A percentile compares a stretch with the other conserved stretches of the same genome.
phyloP scores from a whole-genome alignment of 2,888 invertebrate genomes.

The Chrysina gloriosa region DNA sequence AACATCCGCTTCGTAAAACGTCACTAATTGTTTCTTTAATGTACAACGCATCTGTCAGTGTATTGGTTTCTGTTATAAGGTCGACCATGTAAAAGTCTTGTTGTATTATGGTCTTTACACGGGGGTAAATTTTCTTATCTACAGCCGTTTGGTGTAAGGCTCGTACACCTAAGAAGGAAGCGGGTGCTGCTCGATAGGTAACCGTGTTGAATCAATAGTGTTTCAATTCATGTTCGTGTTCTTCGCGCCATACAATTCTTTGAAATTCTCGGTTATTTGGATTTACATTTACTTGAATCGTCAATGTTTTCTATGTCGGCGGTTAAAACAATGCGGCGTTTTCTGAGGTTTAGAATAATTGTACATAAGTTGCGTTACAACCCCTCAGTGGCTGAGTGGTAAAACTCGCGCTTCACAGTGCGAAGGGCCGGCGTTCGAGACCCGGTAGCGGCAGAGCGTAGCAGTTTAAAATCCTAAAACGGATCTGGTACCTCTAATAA shows the following conservation, averaged over 20 bases:
- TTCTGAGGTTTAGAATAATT: not conserved
- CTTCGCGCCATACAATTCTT: not conserved
- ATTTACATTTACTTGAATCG: not conserved
- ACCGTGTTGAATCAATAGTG: not conserved
- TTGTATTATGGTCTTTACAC: not conserved
- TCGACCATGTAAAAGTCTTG: not conserved
- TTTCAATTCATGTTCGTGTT: not conserved
- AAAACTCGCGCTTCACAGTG: no score
- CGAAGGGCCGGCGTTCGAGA: no score
- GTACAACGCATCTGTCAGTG: not conserved
- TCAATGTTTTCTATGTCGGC: not conserved
- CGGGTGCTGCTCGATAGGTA: no score
- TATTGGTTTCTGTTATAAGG: not conserved
- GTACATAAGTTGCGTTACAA: no score
- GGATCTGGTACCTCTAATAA: no score
- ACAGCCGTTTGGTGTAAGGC: not conserved
- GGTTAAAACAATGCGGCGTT: not conserved
- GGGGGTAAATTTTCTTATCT: not conserved
- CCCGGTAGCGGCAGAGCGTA: no score
- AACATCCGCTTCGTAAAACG: not conserved
- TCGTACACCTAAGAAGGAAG: not conserved
- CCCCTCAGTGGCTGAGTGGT: no score
- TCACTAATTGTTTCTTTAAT: not conserved
- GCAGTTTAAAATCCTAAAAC: no score
- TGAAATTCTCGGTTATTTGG: not conserved